Evolutionary conservation across 2,888 invertebrate genomes (phyloP), one percentile per base, ranked within the genome.

Genomic region (Drosophila anomalata): DNA sequence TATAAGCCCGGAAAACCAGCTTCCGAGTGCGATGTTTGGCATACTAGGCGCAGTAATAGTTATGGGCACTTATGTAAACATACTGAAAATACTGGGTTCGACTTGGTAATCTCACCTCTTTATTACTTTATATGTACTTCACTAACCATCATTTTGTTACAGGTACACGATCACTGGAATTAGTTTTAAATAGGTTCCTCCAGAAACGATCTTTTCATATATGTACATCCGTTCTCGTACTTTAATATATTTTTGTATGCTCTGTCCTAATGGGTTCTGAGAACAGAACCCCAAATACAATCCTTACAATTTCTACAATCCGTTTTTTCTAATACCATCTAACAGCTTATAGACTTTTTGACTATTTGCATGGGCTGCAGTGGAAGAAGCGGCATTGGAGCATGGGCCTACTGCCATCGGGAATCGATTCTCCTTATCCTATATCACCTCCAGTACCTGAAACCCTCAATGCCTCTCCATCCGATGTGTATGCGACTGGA

Each of bases 21-120:
- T n/a, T 72, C 58, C 17, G 26, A 47, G 0, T 83, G 83, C 29
- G 9, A 42, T 0, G 44, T 20, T 2, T 87, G 82, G 83, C 20
- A 26, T 3, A 7, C 70, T 1, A 2, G 2, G 0, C 2, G n/a
- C 5, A 82, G 73, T 20, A 1, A 2, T 7, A 17, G 2, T 2
- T 41, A 8, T 7, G 14, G 17, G 14, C 7, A 63, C 55, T 75
- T 85, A 0, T 87, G 83, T 48, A 17, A 17, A 17, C 12, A 3
- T 0, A 86, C 83, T 14, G 20, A n/a, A 1, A 79, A 82, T 11
- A 7, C 14, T n/a, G 57, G 74, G 17, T 79, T 60, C 22, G 14
- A 17, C 0, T 7, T 5, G 31, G 72, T 71, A 17, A 17, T 17
- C 17, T 17, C 17, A 17, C 17, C 17, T 17, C 17, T 17, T 17